phyloP scores from a whole-genome alignment of 2,113 vertebrate species.

The Otus sunia region DNA sequence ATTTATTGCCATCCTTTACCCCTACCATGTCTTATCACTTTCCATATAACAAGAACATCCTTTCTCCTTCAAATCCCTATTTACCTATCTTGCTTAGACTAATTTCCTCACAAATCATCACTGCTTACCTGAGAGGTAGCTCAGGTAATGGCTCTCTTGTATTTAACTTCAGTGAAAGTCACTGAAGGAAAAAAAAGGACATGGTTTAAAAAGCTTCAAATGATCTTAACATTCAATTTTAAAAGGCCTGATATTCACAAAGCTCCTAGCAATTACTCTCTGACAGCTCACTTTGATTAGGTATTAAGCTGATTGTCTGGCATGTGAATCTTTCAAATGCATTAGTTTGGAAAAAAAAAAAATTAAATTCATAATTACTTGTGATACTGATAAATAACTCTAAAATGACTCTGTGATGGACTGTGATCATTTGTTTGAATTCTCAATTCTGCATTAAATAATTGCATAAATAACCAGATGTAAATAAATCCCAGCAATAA shows the following conservation, averaged over 20 bases:
- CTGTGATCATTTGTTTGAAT: not conserved
- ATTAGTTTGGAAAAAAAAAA: not conserved
- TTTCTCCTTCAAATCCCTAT: conserved; percentile 35
- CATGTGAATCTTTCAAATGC: not conserved
- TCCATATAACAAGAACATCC: not conserved
- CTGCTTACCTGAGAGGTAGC: not conserved
- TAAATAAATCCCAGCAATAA: not conserved
- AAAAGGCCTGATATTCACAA: not conserved
- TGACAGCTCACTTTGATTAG: not conserved
- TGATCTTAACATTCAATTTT: not conserved
- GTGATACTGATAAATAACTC: not conserved
- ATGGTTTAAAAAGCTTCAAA: not conserved
- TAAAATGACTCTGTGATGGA: not conserved
- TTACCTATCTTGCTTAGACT: not conserved
- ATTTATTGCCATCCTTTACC: not conserved
- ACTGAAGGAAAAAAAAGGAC: not conserved
- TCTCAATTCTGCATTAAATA: not conserved
- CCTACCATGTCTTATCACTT: not conserved
- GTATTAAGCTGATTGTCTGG: not conserved
- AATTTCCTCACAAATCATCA: conserved; percentile 39
- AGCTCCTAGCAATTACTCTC: not conserved
- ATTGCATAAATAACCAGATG: not conserved
- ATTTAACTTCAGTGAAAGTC: not conserved
- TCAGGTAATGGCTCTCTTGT: not conserved
- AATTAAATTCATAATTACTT: not conserved